A percentile compares a stretch with the other conserved stretches of the same genome.
Evolutionary conservation across 1,140 invertebrate species (phyloP).

Genomic region (Lepidurus arcticus): DNA sequence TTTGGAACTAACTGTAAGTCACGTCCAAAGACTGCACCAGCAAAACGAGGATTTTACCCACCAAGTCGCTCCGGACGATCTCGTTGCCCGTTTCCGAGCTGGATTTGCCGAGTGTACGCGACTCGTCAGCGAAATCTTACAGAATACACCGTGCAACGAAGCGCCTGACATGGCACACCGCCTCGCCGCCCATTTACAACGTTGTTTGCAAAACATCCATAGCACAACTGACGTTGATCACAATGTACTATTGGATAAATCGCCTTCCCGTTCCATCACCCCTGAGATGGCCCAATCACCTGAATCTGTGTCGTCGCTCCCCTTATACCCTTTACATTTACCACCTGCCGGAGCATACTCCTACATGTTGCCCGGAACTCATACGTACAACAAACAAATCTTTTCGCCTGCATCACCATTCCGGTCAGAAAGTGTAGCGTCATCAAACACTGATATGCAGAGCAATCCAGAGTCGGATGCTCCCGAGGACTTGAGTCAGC

Average conservation of each 20-base stretch:
- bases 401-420: neutral
- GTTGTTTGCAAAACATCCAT: neutral
- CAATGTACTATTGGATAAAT: neutral
- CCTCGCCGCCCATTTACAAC: neutral
- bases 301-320: neutral
- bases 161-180: neutral
- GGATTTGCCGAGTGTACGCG: constrained; percentile 44
- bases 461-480: constrained; percentile 8
- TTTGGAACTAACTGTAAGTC: constrained; percentile 58
- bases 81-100: constrained; percentile 40
- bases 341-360: neutral
- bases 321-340: neutral
- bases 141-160: neutral
- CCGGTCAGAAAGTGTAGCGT: neutral
- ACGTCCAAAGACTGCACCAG: constrained; percentile 49
- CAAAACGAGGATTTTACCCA: constrained; percentile 25
- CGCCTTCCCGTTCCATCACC: neutral
- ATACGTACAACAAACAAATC: neutral
- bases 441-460: neutral
- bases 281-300: neutral
- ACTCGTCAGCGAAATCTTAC: constrained; percentile 39
- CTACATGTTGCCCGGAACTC: neutral
- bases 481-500: constrained; percentile 6
- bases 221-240: neutral
- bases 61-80: neutral